Evolutionary conservation across 2,113 vertebrate genomes (phyloP).

Genomic region (Ceuthmochares aereus): DNA sequence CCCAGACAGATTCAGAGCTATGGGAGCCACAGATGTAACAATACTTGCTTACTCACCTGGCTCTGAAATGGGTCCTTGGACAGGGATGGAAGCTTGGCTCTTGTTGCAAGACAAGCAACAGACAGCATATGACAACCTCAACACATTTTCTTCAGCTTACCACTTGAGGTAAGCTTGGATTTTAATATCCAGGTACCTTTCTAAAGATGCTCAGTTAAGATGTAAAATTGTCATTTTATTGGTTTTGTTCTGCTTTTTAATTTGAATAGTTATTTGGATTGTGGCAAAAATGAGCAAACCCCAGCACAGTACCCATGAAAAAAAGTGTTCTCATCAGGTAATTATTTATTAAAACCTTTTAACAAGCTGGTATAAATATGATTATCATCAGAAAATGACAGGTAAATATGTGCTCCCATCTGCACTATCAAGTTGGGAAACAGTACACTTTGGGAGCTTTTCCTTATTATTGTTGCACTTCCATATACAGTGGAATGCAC

Average conservation of each 20-base stretch:
- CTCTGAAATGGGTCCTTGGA: neutral
- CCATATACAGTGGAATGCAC: neutral
- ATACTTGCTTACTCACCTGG: accelerated
- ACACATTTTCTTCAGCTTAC: neutral
- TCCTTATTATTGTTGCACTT: neutral
- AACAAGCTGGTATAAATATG: constrained; percentile 3
- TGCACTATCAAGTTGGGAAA: neutral
- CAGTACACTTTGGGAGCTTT: neutral
- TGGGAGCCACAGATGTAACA: neutral
- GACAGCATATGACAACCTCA: neutral
- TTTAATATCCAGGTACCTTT: neutral
- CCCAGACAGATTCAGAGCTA: neutral
- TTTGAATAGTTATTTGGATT: neutral
- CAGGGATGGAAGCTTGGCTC: neutral
- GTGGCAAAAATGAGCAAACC: neutral
- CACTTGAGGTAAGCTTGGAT: neutral
- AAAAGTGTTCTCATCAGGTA: constrained; percentile 1
- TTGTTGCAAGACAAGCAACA: neutral
- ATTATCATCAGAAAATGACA: constrained; percentile 12
- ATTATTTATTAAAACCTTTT: constrained; percentile 34
- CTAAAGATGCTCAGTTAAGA: neutral
- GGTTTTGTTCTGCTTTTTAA: neutral
- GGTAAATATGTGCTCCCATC: neutral
- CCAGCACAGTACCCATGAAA: neutral
- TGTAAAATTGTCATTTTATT: neutral